A percentile compares a stretch with the other conserved stretches of the same genome.
Evolutionary conservation across 2,888 invertebrate genomes (phyloP).

Genomic region (Nemurella pictetii): DNA sequence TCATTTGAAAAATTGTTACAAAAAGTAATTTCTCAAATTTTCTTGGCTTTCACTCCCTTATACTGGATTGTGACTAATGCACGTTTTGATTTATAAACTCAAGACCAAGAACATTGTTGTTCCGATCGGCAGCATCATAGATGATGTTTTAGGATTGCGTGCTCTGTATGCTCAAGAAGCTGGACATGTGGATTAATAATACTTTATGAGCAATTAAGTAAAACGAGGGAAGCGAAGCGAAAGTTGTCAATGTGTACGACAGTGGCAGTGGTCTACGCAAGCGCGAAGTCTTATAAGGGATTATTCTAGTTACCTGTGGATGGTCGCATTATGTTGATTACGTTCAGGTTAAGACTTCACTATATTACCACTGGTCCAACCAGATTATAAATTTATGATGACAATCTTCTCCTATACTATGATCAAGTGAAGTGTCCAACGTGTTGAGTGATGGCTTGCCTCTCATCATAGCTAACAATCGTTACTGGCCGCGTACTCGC

Average conservation of each 20-base stretch:
- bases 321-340: neutral
- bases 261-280: neutral
- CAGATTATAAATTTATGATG: slow-evolving; percentile 19
- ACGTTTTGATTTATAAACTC: neutral
- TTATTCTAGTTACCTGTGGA: neutral
- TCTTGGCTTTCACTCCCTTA: neutral
- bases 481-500: neutral
- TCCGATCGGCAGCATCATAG: neutral
- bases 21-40: neutral
- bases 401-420: slow-evolving; percentile 11
- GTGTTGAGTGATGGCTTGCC: slow-evolving; percentile 15
- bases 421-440: slow-evolving; percentile 19
- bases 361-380: neutral
- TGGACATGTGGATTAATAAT: neutral
- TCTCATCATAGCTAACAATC: neutral
- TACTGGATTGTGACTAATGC: neutral
- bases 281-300: neutral
- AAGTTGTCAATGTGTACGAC: neutral
- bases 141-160: neutral
- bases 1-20: neutral
- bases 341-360: neutral
- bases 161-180: neutral
- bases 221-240: slow-evolving; percentile 12
- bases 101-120: neutral
- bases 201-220: slow-evolving; percentile 15